phyloP scores from a whole-genome alignment of 2,113 vertebrate genomes.

The Corapipo altera region DNA sequence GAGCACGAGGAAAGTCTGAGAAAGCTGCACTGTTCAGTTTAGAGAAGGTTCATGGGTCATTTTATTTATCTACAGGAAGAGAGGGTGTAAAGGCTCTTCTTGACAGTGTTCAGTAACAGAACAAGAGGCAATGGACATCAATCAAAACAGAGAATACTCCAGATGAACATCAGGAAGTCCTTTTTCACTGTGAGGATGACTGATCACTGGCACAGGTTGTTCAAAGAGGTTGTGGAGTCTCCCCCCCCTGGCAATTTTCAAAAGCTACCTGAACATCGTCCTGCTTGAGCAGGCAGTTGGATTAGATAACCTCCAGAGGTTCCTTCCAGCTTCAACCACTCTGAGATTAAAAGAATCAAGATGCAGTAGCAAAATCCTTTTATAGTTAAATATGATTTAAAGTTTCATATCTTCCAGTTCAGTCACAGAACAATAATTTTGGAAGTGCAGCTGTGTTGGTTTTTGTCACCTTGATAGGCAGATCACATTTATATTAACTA shows the following conservation, averaged over 20 bases:
- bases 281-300: background rate
- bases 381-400: background rate
- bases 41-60: background rate
- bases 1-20: background rate
- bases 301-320: background rate
- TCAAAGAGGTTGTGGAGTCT: background rate
- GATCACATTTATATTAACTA: background rate
- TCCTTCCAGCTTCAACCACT: background rate
- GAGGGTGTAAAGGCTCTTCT: background rate
- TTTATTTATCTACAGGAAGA: background rate
- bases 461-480: background rate
- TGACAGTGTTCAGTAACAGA: background rate
- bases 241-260: background rate
- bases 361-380: background rate
- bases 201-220: background rate
- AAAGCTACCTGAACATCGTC: background rate
- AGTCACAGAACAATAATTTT: background rate
- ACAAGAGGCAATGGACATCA: background rate
- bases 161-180: background rate
- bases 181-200: background rate
- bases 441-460: background rate
- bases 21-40: background rate
- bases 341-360: background rate
- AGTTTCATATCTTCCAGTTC: background rate
- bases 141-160: background rate